A percentile compares a stretch with the other conserved stretches of the same genome.
Conservation (phyloP, 2,113 vertebrate genomes). For the Phodopus roborovskii region DNA sequence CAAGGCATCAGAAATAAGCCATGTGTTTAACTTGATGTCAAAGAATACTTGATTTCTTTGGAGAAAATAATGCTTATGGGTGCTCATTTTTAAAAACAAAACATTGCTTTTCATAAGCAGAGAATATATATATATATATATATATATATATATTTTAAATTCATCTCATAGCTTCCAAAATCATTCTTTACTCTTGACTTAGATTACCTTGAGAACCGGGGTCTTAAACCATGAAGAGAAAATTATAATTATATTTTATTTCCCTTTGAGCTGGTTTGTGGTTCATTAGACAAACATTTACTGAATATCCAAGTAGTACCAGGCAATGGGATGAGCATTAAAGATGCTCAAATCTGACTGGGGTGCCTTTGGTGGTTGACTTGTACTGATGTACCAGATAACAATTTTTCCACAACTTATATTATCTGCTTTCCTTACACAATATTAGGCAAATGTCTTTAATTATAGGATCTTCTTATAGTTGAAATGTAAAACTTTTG, state of each 20-base stretch:
- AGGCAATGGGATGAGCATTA: not conserved
- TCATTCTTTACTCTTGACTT: constrained; percentile 60
- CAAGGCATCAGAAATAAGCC: constrained; percentile 34
- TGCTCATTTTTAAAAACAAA: constrained; percentile 49
- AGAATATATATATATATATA: no score
- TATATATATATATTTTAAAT: no score
- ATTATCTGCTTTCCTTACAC: constrained; percentile 6
- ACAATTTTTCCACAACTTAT: not conserved
- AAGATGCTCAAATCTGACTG: constrained; percentile 29
- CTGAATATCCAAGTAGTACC: not conserved
- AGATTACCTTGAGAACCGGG: not conserved
- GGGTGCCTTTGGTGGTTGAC: not conserved
- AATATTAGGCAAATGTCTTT: constrained; percentile 3
- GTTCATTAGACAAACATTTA: constrained; percentile 46
- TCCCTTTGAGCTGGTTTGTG: constrained; percentile 27
- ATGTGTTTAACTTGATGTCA: constrained; percentile 50
- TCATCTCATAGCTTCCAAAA: constrained; percentile 26
- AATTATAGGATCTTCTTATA: not conserved
- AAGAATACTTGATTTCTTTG: constrained; percentile 35
- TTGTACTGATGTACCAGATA: not conserved
- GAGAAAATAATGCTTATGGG: not conserved
- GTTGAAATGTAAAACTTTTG: not conserved
- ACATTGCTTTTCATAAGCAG: no score
- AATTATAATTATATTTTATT: constrained; percentile 2
- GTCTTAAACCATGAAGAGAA: not conserved